Conservation (phyloP, 2,797 vertebrate genomes). For the Myotis daubentonii region DNA sequence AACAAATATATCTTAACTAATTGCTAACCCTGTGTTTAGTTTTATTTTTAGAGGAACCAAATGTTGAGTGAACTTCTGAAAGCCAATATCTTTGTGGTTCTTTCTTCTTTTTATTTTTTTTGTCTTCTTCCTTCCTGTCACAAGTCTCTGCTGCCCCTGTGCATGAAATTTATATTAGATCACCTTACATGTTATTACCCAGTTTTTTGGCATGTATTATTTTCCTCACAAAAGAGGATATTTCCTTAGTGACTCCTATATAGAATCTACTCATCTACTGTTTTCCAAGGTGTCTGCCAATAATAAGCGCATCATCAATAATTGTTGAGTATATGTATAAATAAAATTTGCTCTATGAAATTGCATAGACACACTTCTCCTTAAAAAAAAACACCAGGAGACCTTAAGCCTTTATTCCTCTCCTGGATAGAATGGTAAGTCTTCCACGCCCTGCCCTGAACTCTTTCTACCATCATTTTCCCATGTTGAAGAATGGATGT, state of each 20-base stretch:
- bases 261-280: background rate
- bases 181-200: background rate
- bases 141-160: background rate
- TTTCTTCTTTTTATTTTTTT: background rate
- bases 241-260: background rate
- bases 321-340: background rate
- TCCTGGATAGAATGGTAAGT: background rate
- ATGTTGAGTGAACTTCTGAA: background rate
- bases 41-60: background rate
- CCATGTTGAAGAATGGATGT: background rate
- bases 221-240: background rate
- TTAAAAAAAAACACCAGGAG: background rate
- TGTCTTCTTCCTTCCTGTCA: background rate
- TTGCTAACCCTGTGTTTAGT: background rate
- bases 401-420: background rate
- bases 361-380: background rate
- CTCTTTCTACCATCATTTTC: background rate
- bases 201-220: background rate
- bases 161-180: background rate
- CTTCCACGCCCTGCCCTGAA: background rate
- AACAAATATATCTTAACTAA: background rate
- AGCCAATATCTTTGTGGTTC: background rate
- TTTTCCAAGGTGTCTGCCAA: slow-evolving; percentile 29
- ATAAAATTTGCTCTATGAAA: background rate
- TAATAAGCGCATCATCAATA: background rate